Evolutionary conservation across 2,888 invertebrate species (phyloP).

Genomic region (Torymus aiolomorphi): DNA sequence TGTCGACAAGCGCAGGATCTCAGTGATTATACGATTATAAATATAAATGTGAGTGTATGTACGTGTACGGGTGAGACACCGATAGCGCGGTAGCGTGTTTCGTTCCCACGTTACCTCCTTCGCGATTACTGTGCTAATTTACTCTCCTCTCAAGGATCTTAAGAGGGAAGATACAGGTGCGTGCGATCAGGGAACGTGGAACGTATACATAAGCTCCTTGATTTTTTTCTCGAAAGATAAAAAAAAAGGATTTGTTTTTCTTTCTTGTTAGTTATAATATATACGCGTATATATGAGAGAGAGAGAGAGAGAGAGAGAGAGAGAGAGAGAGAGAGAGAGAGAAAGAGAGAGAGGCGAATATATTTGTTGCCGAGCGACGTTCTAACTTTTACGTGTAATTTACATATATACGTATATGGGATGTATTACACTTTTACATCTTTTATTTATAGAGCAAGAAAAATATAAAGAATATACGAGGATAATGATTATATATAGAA

Average conservation of each 20-base stretch:
- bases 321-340: neutral
- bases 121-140: too few relatives aligned
- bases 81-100: neutral
- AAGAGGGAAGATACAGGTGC: neutral
- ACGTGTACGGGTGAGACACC: neutral
- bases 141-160: neutral
- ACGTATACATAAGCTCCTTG: neutral
- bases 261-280: constrained; percentile 37
- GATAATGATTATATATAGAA: neutral
- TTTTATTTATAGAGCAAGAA: constrained; percentile 45
- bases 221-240: constrained; percentile 5
- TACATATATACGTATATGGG: constrained; percentile 21
- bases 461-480: constrained; percentile 25
- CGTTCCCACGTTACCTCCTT: neutral
- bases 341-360: constrained; percentile 17
- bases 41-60: constrained; percentile 16
- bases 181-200: neutral
- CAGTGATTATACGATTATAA: constrained; percentile 33
- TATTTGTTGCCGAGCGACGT: constrained; percentile 47
- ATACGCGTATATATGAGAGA: constrained; percentile 11
- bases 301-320: neutral
- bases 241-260: constrained; percentile 25
- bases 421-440: constrained; percentile 41
- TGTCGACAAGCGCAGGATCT: constrained; percentile 39
- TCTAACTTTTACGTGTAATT: constrained; percentile 37